phyloP scores from a whole-genome alignment of 2,888 invertebrate genomes.

The Lasioglossum calceatum region DNA sequence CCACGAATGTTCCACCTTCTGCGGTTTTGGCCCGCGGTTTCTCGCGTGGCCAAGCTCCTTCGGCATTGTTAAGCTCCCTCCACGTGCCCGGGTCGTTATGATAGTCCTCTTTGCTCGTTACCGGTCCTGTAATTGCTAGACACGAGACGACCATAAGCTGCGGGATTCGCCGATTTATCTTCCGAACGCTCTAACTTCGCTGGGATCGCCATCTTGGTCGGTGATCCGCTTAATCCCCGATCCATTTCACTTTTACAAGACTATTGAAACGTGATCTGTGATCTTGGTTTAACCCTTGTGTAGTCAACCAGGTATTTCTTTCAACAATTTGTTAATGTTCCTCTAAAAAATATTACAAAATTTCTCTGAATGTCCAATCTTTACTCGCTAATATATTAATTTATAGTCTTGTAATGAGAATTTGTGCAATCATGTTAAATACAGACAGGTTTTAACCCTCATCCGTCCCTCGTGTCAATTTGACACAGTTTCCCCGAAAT shows the following conservation, averaged over 20 bases:
- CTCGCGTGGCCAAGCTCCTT: constrained; percentile 53
- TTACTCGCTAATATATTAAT: no score
- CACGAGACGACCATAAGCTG: background rate
- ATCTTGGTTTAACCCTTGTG: no score
- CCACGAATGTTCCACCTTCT: constrained; percentile 61
- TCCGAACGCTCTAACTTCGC: background rate
- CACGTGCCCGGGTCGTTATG: constrained; percentile 7
- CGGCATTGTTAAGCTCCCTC: constrained; percentile 48
- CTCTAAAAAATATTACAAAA: no score
- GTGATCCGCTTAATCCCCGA: background rate
- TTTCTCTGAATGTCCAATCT: no score
- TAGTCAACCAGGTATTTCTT: no score
- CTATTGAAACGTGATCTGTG: no score
- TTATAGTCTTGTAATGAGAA: no score
- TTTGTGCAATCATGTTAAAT: no score
- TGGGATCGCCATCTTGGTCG: background rate
- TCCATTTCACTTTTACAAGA: background rate
- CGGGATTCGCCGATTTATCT: background rate
- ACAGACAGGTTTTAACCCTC: no score
- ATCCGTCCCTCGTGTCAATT: no score
- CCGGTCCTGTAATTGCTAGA: background rate
- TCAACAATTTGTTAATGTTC: no score
- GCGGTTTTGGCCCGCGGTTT: constrained; percentile 66
- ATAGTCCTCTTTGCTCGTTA: constrained; percentile 19
- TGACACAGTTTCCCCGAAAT: no score